Evolutionary conservation across 1,140 invertebrate genomes (phyloP), one percentile per base, ranked within the genome.

Genomic region (Drosophila kepulauana): DNA sequence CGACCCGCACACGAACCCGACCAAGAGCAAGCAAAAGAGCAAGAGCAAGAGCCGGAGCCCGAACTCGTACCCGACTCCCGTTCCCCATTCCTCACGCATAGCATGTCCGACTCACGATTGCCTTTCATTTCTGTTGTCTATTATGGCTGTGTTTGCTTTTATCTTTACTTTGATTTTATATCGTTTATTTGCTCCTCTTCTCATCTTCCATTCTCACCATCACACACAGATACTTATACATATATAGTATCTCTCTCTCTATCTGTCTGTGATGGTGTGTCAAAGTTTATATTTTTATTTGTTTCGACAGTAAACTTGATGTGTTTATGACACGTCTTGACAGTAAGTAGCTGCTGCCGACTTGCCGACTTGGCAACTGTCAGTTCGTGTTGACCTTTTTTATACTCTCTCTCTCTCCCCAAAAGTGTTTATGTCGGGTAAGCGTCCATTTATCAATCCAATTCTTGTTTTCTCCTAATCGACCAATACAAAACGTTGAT

Each of bases 211-310:
- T 0, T 58, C 11, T 48, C 5, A 49, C 28, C 56, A 15, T 35
- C 57, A 4, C 7, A 6, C 58, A 68, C 28, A 25, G 15, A 49
- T 7, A 43, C 35, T 35, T n/a, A 41, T 10, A 41, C 7, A 45
- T 51, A n/a, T 15, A 33, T 13, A 33, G 11, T 38, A n/a, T 43
- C 15, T 64, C n/a, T 61, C 20, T 25, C 20, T 25, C 20, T 25
- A 4, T 25, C 20, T 78, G 63, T 45, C 59, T 69, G 58, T 78
- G 66, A 38, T 38, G 35, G 35, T 79, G 69, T 87, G 82, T 87
- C 86, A 85, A 88, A 90, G 86, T 90, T 88, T 88, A 90, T 88
- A 85, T 86, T 89, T 90, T 88, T 88, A 88, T 88, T 89, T 88
- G 81, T 90, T 88, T 90, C 78, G 85, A 90, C 85, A 88, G 86